Evolutionary conservation across 2,797 vertebrate genomes (phyloP).

Genomic region (Alouatta caraya): DNA sequence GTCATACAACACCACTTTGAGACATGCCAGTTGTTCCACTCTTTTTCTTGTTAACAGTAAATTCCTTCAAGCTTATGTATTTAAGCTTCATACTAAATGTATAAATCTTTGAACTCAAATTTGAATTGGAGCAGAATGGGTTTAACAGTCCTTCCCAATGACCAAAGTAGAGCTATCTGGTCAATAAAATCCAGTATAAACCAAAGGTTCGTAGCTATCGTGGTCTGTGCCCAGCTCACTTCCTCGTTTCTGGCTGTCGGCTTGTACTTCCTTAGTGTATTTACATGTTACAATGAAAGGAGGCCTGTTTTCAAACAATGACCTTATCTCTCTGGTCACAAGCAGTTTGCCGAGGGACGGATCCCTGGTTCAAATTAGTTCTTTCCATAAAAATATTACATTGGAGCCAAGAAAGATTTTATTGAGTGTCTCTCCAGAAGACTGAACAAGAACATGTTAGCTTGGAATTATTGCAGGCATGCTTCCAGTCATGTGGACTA

Average conservation of each 20-base stretch:
- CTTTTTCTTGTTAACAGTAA: neutral
- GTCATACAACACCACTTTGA: neutral
- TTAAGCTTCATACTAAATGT: neutral
- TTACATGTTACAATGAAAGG: neutral
- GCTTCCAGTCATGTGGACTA: neutral
- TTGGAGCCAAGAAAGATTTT: neutral
- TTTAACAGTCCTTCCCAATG: neutral
- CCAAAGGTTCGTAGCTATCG: neutral
- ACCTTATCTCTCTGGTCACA: slow-evolving; percentile 2
- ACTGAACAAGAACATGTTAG: neutral
- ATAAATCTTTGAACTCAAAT: neutral
- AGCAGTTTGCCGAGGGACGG: neutral
- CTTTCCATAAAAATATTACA: neutral
- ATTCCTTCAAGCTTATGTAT: neutral
- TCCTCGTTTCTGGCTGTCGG: neutral
- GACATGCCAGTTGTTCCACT: neutral
- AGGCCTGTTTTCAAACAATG: neutral
- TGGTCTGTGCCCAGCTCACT: neutral
- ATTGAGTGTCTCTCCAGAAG: neutral
- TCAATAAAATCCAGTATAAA: neutral
- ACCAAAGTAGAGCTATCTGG: neutral
- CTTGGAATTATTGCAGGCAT: neutral
- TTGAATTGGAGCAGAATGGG: neutral
- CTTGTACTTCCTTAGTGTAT: neutral
- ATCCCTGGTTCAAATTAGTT: neutral